A percentile compares a stretch with the other conserved stretches of the same genome.
These are phyloP conservation scores for Cichlasoma orientale DNA, from an alignment of 2,797 vertebrate genomes.

Conservation along the genomic window DNA sequence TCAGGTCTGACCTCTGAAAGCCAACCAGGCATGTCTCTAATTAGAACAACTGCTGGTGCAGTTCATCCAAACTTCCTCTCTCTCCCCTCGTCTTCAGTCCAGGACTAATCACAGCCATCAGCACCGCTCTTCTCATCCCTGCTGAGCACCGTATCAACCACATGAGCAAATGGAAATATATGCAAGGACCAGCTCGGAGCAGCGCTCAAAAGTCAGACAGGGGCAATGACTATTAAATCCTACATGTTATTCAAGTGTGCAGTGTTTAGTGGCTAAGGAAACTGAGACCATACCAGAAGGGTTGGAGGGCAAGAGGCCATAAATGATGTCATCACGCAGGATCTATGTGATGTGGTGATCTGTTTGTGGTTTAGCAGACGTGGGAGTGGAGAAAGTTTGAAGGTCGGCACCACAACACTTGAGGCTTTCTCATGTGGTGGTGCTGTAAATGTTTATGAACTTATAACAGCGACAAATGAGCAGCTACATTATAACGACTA, in stretches of 20 bases:
- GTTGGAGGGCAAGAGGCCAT: slow-evolving; percentile 48
- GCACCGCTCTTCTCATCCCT: slow-evolving; percentile 46
- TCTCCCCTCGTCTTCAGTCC: slow-evolving; percentile 47
- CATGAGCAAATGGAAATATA: slow-evolving; percentile 67
- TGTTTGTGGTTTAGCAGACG: slow-evolving; percentile 61
- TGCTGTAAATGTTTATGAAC: slow-evolving; percentile 63
- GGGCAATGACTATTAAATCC: slow-evolving; percentile 25
- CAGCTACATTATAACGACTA: slow-evolving; percentile 43
- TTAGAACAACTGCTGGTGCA: slow-evolving; percentile 54
- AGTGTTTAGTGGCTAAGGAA: slow-evolving; percentile 37
- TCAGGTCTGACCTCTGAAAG: slow-evolving; percentile 50
- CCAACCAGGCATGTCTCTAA: slow-evolving; percentile 60
- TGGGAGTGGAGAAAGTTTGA: slow-evolving; percentile 54
- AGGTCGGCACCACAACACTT: slow-evolving; percentile 56
- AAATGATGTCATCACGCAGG: slow-evolving; percentile 67
- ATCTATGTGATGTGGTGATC: slow-evolving; percentile 68
- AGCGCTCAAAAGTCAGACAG: slow-evolving; percentile 32
- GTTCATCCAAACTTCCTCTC: slow-evolving; percentile 50
- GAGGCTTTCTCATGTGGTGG: slow-evolving; percentile 57
- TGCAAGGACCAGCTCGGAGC: slow-evolving; percentile 43
- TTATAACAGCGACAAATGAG: slow-evolving; percentile 60
- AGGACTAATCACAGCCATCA: slow-evolving; percentile 76
- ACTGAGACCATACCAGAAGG: slow-evolving; percentile 11
- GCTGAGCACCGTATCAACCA: slow-evolving; percentile 33
- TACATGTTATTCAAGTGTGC: slow-evolving; percentile 22